Percentiles rank a stretch among this genome's conserved stretches.
These are phyloP conservation scores for Amphimedon queenslandica DNA, from an alignment of 37 sponge, comb jelly and placozoan genomes.

Conservation along the genomic window DNA sequence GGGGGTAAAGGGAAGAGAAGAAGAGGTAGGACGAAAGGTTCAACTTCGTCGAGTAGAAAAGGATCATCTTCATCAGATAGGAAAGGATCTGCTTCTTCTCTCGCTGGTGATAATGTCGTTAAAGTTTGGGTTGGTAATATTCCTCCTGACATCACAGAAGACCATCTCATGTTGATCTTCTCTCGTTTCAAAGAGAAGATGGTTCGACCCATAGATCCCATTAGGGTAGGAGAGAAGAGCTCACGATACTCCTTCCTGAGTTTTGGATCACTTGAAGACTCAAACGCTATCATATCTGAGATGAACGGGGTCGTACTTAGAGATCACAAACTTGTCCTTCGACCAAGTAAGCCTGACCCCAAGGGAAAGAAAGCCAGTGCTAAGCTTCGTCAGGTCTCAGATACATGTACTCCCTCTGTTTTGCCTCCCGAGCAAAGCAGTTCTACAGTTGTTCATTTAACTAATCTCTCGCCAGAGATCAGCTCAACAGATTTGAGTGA, in stretches of 20 bases:
- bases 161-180: neutral
- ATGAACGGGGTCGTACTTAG: neutral
- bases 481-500: too few relatives aligned
- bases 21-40: too few relatives aligned
- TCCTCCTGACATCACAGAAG: neutral
- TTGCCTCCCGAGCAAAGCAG: neutral
- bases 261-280: neutral
- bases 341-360: too few relatives aligned
- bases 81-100: slow-evolving; percentile 3
- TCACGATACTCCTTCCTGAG: neutral
- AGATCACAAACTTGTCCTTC: neutral
- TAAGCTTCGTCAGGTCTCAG: too few relatives aligned
- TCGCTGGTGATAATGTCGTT: too few relatives aligned
- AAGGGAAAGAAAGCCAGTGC: too few relatives aligned
- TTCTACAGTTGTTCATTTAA: neutral
- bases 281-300: neutral
- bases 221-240: neutral
- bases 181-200: neutral
- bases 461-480: too few relatives aligned
- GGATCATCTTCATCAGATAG: too few relatives aligned
- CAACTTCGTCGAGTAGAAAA: too few relatives aligned
- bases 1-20: too few relatives aligned
- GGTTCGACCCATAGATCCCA: neutral
- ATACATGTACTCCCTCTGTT: neutral
- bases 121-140: neutral